Evolutionary conservation across 1,140 invertebrate species (phyloP), one percentile per base, ranked within the genome.

Genomic region (Polypedilum vanderplanki): DNA sequence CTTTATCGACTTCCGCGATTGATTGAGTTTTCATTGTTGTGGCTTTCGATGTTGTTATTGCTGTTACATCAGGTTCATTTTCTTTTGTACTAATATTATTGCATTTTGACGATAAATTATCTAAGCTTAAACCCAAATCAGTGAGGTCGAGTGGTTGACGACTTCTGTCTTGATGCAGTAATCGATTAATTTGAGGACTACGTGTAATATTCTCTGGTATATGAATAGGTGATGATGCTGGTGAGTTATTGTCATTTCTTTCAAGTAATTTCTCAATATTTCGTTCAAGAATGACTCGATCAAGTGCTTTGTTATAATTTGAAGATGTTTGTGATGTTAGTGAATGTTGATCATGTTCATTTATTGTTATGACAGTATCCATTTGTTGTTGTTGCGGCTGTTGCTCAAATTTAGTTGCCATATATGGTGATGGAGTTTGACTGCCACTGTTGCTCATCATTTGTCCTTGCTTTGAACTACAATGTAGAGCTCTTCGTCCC

Each of bases 281-380:
- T n/a, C 85, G 83, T n/a, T 87, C 87, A 5, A 88, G 82, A 74
- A 88, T 83, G 18, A 87, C 82, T 73, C 86, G 82, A 76, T 87
- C 85, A 46, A 86, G 80, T 40, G 82, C 84, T n/a, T 73, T 74
- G n/a, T 77, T 75, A 18, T 78, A 75, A 65, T 15, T 33, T 20
- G 41, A 57, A 64, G 41, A 75, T 74, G 46, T 17, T 65, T 64
- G 7, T 75, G 70, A 64, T 76, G 70, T 24, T 33, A 67, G 33
- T 64, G 64, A 33, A 74, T 18, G n/a, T 41, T 70, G 73, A 41
- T 41, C 40, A 15, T 41, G 17, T 20, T 75, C 3, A 41, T 67
- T 10, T 64, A 78, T 5, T 80, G 74, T 7, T 12, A 40, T 73
- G 33, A 12, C 40, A 0, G 22, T 73, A 5, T 73, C 40, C 12